phyloP scores from a whole-genome alignment of 2,797 vertebrate genomes.

The Prionace glauca region DNA sequence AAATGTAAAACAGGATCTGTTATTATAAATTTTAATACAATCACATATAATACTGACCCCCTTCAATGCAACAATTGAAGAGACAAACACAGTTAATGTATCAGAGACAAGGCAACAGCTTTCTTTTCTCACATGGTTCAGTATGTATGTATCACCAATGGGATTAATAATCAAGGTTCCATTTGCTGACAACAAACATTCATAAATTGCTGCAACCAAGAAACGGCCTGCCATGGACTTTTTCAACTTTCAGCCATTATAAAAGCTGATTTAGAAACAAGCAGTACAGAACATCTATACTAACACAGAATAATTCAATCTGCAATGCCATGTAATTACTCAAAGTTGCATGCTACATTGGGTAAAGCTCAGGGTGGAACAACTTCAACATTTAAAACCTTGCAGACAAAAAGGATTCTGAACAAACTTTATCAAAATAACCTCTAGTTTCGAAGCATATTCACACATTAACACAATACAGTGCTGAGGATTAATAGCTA shows the following conservation, averaged over 20 bases:
- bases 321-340: not conserved
- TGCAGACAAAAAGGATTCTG: not conserved
- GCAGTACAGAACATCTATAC: not conserved
- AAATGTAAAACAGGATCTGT: not conserved
- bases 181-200: not conserved
- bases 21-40: conserved; percentile 13
- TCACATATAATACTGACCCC: not conserved
- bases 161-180: not conserved
- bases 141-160: not conserved
- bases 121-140: not conserved
- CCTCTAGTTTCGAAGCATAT: not conserved
- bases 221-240: not conserved
- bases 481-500: not conserved
- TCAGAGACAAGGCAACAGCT: too few relatives aligned
- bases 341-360: not conserved
- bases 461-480: not conserved
- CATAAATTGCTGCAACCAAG: not conserved
- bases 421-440: not conserved
- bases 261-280: not conserved
- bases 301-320: not conserved
- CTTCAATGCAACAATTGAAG: not conserved
- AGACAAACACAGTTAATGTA: not conserved
- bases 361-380: not conserved
- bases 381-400: not conserved
- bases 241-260: not conserved